Evolutionary conservation across 2,797 vertebrate species (phyloP).

Genomic region (Liasis olivaceus): DNA sequence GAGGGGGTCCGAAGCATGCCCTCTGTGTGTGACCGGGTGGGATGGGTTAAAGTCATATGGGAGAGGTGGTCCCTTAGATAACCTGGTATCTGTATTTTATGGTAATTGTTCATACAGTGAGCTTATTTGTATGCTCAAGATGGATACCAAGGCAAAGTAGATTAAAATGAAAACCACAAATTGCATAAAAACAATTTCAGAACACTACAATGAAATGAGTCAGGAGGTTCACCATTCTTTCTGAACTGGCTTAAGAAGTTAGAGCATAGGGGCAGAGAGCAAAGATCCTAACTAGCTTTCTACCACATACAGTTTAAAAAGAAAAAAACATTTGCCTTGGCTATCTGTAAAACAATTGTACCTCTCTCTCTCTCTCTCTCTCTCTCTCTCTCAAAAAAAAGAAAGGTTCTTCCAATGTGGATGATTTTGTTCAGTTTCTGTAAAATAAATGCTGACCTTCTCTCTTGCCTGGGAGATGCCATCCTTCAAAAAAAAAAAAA

Average conservation of each 20-base stretch:
- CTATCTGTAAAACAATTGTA: not conserved
- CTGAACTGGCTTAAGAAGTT: not conserved
- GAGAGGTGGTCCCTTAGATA: too few species aligned
- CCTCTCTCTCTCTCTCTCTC: not conserved
- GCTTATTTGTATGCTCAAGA: not conserved
- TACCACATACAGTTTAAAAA: not conserved
- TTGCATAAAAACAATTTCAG: not conserved
- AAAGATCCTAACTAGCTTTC: not conserved
- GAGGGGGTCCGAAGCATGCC: too few species aligned
- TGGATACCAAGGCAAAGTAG: not conserved
- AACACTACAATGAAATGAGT: not conserved
- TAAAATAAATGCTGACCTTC: not conserved
- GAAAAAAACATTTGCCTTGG: not conserved
- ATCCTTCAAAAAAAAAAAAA: conserved; percentile 22
- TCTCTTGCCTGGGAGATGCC: not conserved
- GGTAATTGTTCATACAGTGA: not conserved
- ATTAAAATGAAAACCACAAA: not conserved
- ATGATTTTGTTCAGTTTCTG: not conserved
- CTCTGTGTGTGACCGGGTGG: too few species aligned
- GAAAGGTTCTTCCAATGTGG: not conserved
- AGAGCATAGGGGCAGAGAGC: not conserved
- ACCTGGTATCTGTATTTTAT: not conserved
- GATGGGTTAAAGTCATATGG: too few species aligned
- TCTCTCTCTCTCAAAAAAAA: not conserved
- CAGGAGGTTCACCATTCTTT: not conserved